Percentiles rank a stretch among this genome's conserved stretches.
These are phyloP conservation scores for Rhagium mordax DNA, from an alignment of 2,888 invertebrate species.

Conservation along the genomic window DNA sequence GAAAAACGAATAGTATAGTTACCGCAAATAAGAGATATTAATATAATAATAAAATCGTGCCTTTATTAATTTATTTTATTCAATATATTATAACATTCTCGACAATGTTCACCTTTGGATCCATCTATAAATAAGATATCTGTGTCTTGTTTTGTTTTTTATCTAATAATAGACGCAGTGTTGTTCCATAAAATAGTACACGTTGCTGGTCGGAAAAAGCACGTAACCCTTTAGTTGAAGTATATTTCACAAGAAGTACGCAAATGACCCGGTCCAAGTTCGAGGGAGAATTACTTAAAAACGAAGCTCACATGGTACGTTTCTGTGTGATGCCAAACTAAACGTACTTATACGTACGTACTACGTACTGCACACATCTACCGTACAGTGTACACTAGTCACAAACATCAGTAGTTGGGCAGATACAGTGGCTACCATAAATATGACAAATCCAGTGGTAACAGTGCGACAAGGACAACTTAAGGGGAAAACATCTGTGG, in stretches of 20 bases:
- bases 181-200: neutral
- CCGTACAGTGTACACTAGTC: neutral
- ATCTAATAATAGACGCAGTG: neutral
- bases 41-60: too few species aligned
- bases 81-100: too few species aligned
- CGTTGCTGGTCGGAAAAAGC: neutral
- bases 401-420: neutral
- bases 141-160: too few species aligned
- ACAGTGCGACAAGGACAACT: conserved; percentile 58
- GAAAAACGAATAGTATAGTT: too few species aligned
- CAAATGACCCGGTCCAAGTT: neutral
- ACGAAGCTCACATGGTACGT: conserved; percentile 1
- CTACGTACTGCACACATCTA: neutral
- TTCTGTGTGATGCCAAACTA: neutral
- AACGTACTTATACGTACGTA: neutral
- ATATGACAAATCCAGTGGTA: conserved; percentile 51
- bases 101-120: too few species aligned
- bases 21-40: too few species aligned
- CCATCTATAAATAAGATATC: too few species aligned
- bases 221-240: neutral
- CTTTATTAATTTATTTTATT: too few species aligned
- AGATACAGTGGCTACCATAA: neutral
- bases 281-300: neutral
- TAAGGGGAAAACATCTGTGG: conserved; percentile 54
- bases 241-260: neutral